phyloP scores from a whole-genome alignment of 2,888 invertebrate species.

The Apantesis nais region DNA sequence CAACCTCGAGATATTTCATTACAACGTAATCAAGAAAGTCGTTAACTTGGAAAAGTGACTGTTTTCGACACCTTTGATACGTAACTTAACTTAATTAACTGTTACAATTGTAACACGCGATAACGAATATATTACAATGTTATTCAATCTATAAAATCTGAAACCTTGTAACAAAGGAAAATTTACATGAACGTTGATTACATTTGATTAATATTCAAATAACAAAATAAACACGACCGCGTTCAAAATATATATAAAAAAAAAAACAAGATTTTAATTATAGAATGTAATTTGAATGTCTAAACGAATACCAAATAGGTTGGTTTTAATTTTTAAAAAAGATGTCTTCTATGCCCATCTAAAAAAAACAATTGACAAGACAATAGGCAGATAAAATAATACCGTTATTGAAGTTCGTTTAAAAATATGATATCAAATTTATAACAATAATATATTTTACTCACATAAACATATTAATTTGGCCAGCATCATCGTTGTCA shows the following conservation, averaged over 20 bases:
- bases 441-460: slow-evolving; percentile 50
- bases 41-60: slow-evolving; percentile 11
- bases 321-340: neutral
- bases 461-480: slow-evolving; percentile 77
- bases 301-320: slow-evolving; percentile 1
- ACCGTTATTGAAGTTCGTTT: neutral
- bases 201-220: slow-evolving; percentile 24
- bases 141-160: slow-evolving; percentile 30
- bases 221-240: slow-evolving; percentile 17
- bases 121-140: slow-evolving; percentile 32
- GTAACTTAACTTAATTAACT: slow-evolving; percentile 24
- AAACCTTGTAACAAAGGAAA: slow-evolving; percentile 36
- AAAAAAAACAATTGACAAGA: slow-evolving; percentile 27
- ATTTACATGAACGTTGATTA: slow-evolving; percentile 27
- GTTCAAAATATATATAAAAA: neutral
- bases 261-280: neutral
- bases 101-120: slow-evolving; percentile 35
- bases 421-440: slow-evolving; percentile 9
- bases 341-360: neutral
- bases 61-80: slow-evolving; percentile 17
- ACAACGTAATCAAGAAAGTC: slow-evolving; percentile 17
- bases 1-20: slow-evolving; percentile 5
- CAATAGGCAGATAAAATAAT: slow-evolving; percentile 17
- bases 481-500: slow-evolving; percentile 58
- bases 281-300: slow-evolving; percentile 5